phyloP scores from a whole-genome alignment of 1,140 invertebrate genomes.

The Cardiocondyla obscurior region DNA sequence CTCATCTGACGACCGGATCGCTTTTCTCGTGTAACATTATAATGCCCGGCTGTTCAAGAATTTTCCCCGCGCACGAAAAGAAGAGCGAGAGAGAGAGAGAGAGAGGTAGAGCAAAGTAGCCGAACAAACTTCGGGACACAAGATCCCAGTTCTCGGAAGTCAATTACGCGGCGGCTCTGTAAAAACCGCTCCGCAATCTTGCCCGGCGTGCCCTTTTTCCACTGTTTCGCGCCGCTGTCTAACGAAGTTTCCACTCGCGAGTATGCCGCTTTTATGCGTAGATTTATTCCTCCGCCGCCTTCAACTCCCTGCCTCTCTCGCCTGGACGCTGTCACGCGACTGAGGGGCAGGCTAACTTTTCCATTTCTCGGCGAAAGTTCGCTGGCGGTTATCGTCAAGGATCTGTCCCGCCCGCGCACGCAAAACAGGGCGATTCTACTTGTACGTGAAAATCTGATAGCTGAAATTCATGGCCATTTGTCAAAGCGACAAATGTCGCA shows the following conservation, averaged over 20 bases:
- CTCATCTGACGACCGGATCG: slow-evolving; percentile 9
- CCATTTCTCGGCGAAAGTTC: slow-evolving; percentile 46
- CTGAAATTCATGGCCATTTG: slow-evolving; percentile 13
- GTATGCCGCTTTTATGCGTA: slow-evolving; percentile 27
- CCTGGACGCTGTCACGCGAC: slow-evolving; percentile 33
- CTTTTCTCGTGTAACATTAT: slow-evolving; percentile 44
- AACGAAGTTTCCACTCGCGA: slow-evolving; percentile 37
- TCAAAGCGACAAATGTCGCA: slow-evolving; percentile 5
- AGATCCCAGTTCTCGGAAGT: slow-evolving; percentile 62
- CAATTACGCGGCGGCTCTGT: slow-evolving; percentile 56
- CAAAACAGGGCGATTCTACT: slow-evolving; percentile 19
- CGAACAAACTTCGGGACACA: slow-evolving; percentile 51
- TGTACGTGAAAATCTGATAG: slow-evolving; percentile 31
- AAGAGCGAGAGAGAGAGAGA: not conserved
- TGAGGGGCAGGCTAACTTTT: slow-evolving; percentile 37
- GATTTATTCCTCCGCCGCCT: slow-evolving; percentile 25
- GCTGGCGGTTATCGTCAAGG: slow-evolving; percentile 25
- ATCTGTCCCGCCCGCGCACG: slow-evolving; percentile 11
- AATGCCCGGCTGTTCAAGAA: slow-evolving; percentile 58
- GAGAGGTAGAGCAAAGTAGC: not conserved
- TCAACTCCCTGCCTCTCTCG: slow-evolving; percentile 28
- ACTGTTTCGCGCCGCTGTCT: slow-evolving; percentile 22
- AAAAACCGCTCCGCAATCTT: slow-evolving; percentile 52
- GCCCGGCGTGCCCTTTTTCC: slow-evolving; percentile 6
- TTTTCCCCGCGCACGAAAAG: slow-evolving; percentile 10